Evolutionary conservation across 2,888 invertebrate genomes (phyloP), one percentile per base, ranked within the genome.

Genomic region (Germaria angustata): DNA sequence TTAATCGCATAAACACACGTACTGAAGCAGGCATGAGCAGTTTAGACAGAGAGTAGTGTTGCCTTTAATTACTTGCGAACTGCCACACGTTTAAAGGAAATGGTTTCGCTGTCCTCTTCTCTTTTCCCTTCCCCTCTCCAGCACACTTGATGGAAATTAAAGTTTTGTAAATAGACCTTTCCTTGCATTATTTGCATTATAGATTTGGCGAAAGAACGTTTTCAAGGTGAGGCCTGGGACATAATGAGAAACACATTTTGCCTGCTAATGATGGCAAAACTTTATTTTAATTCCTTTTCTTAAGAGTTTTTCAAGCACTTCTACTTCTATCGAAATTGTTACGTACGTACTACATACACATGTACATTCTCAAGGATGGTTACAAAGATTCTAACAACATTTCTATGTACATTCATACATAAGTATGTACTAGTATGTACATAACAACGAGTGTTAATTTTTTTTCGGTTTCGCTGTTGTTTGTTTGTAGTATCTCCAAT

Each of bases 61-160:
- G 77, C 22, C 32, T 79, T 63, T 84, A 80, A 84, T 84, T 75
- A 75, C 78, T 73, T 73, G 59, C n/a, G 20, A 80, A 80, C 80
- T 75, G 84, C 65, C 51, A 73, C 77, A 83, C 80, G 77, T 77
- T 83, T 72, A 46, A 69, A 73, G 83, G 77, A 83, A 77, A 80
- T 77, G 68, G 61, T 36, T 72, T 66, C 34, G 15, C 44, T 44
- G 24, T 22, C 1, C 24, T 5, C 15, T 34, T 6, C 15, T 39
- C 32, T 57, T 22, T 4, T 28, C 13, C 8, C 17, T 20, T 57
- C 2, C 20, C 11, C 46, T 49, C n/a, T n/a, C n/a, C n/a, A n/a
- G n/a, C n/a, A n/a, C n/a, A n/a, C n/a, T 49, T 28, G 36, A 49
- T 72, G 24, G 9, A 51, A 22, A 51, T 51, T 1, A 77, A 80